Evolutionary conservation across 2,113 vertebrate species (phyloP).

Genomic region (Cairina moschata): DNA sequence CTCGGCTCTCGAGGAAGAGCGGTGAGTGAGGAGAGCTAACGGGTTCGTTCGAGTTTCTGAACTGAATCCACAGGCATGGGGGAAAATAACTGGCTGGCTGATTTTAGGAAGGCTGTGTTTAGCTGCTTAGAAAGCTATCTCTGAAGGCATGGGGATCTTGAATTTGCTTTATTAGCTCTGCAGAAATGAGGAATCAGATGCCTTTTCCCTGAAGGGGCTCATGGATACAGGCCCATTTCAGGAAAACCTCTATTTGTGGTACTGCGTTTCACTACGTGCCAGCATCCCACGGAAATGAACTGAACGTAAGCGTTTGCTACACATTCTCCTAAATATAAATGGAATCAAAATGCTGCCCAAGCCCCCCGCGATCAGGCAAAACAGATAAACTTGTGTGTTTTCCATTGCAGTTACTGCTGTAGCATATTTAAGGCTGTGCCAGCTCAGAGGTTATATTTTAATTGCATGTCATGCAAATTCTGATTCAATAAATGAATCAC

Average conservation of each 20-base stretch:
- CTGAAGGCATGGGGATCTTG: not conserved
- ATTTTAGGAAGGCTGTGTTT: not conserved
- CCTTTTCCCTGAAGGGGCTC: not conserved
- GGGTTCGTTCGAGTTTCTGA: not conserved
- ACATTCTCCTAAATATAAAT: not conserved
- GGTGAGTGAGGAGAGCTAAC: not conserved
- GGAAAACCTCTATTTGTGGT: not conserved
- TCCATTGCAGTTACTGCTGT: not conserved
- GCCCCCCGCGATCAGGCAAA: not conserved
- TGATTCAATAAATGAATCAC: slow-evolving; percentile 1
- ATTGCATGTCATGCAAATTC: not conserved
- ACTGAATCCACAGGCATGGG: not conserved
- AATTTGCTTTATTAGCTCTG: not conserved
- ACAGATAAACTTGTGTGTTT: not conserved
- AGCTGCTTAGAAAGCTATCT: not conserved
- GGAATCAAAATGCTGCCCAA: not conserved
- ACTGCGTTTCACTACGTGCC: not conserved
- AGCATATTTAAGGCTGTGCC: not conserved
- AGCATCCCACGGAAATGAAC: fast-evolving
- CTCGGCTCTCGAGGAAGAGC: slow-evolving; percentile 5
- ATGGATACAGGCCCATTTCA: not conserved
- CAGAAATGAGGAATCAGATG: not conserved
- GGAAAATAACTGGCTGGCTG: not conserved
- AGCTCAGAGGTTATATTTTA: not conserved
- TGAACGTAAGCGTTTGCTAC: not conserved